Evolutionary conservation across 1,140 invertebrate genomes (phyloP).

Genomic region (Heliothis subflexa): DNA sequence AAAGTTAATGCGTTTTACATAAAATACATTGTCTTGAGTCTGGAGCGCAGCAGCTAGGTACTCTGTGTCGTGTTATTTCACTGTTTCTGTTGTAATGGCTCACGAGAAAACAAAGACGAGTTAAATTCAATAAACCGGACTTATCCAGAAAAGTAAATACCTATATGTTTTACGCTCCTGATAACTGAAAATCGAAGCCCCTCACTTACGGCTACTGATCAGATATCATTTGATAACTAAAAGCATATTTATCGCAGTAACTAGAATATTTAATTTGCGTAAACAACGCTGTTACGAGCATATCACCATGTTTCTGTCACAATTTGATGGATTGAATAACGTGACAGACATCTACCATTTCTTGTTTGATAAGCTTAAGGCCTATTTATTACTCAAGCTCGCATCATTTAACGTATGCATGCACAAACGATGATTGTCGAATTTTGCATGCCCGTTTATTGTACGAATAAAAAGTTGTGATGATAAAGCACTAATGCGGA

Average conservation of each 20-base stretch:
- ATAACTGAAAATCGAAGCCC: constrained; percentile 11
- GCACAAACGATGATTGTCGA: no score
- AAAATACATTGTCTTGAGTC: background rate
- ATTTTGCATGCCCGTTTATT: no score
- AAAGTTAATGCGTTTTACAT: constrained; percentile 13
- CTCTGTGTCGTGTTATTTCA: constrained; percentile 4
- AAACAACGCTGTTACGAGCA: constrained; percentile 23
- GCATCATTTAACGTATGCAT: no score
- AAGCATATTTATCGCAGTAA: constrained; percentile 48
- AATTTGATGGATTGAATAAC: constrained; percentile 46
- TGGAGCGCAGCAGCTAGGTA: constrained; percentile 1
- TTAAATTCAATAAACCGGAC: constrained; percentile 12
- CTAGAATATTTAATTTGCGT: constrained; percentile 36
- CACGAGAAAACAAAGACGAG: constrained; percentile 18
- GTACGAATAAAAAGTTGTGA: no score
- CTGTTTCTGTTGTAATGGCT: background rate
- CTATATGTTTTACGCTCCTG: constrained; percentile 11
- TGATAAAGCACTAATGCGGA: no score
- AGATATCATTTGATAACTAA: constrained; percentile 47
- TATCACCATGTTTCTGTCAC: constrained; percentile 1
- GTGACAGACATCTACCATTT: constrained; percentile 8
- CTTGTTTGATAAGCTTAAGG: no score
- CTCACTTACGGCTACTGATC: constrained; percentile 38
- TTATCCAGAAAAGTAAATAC: constrained; percentile 16
- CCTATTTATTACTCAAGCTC: no score